Evolutionary conservation across 2,888 invertebrate species (phyloP).

Genomic region (Tetragonisca angustula): DNA sequence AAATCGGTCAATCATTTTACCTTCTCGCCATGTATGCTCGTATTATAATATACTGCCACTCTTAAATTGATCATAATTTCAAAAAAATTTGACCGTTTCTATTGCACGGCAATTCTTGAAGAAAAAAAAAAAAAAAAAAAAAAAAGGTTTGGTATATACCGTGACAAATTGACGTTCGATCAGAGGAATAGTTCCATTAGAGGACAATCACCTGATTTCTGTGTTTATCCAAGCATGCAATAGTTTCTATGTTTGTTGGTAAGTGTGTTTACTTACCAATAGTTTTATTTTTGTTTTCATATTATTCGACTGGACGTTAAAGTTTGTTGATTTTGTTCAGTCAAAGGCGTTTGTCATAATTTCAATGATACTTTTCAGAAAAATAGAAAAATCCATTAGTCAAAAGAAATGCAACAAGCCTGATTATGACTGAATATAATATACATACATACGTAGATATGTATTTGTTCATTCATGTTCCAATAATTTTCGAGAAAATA

Average conservation of each 20-base stretch:
- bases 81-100: neutral
- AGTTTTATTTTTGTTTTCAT: conserved; percentile 2
- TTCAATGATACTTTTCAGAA: too few species aligned
- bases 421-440: too few species aligned
- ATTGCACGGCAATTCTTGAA: neutral
- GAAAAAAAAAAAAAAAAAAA: neutral
- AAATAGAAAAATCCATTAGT: too few species aligned
- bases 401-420: too few species aligned
- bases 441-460: too few species aligned
- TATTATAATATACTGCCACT: neutral
- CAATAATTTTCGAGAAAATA: too few species aligned
- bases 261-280: conserved; percentile 26
- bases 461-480: too few species aligned
- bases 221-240: too few species aligned
- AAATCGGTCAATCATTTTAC: conserved; percentile 27
- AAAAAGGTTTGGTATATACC: conserved; percentile 1
- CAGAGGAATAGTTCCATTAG: neutral
- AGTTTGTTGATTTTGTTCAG: too few species aligned
- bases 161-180: neutral
- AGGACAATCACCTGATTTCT: conserved; percentile 4
- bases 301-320: neutral
- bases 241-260: too few species aligned
- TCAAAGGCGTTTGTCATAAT: too few species aligned
- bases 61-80: conserved; percentile 11
- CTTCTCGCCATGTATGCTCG: conserved; percentile 35